These are phyloP conservation scores for Galemys pyrenaicus DNA, from an alignment of 2,113 vertebrate species.

Conservation along the genomic window DNA sequence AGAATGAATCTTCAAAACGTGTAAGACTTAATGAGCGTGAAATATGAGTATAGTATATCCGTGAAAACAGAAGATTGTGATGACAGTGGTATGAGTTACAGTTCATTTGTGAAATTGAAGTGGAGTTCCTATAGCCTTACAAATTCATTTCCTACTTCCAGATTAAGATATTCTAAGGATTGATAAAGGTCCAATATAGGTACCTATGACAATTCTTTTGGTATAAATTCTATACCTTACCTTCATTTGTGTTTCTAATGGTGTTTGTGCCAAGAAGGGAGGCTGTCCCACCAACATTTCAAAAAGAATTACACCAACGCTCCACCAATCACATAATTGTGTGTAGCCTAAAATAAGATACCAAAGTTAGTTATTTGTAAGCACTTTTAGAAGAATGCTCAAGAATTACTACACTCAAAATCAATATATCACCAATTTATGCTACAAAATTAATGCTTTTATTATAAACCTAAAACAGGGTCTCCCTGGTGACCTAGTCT, in stretches of 20 bases:
- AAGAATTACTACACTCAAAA: conserved; percentile 15
- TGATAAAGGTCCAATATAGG: neutral
- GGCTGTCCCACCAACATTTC: conserved; percentile 99
- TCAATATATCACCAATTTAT: conserved; percentile 5
- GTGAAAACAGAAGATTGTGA: neutral
- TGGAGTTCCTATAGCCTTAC: neutral
- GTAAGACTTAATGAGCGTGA: neutral
- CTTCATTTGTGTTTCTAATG: conserved; percentile 98
- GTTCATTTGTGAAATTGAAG: neutral
- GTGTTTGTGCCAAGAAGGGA: conserved; percentile 96
- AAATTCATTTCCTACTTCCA: neutral
- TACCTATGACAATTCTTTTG: neutral
- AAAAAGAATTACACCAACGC: conserved; percentile 98
- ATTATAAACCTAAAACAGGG: conserved; percentile 45
- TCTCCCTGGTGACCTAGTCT: no score
- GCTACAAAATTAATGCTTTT: conserved; percentile 13
- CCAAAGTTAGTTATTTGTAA: conserved; percentile 59
- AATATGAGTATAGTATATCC: neutral
- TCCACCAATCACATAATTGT: conserved; percentile 99
- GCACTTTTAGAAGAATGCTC: conserved; percentile 37
- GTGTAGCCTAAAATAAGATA: conserved; percentile 91
- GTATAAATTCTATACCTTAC: conserved; percentile 83
- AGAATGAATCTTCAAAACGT: neutral
- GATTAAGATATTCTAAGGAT: neutral
- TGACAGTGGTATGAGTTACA: neutral